Conservation (phyloP, 2,113 vertebrate species). For the Brachionichthys hirsutus region DNA sequence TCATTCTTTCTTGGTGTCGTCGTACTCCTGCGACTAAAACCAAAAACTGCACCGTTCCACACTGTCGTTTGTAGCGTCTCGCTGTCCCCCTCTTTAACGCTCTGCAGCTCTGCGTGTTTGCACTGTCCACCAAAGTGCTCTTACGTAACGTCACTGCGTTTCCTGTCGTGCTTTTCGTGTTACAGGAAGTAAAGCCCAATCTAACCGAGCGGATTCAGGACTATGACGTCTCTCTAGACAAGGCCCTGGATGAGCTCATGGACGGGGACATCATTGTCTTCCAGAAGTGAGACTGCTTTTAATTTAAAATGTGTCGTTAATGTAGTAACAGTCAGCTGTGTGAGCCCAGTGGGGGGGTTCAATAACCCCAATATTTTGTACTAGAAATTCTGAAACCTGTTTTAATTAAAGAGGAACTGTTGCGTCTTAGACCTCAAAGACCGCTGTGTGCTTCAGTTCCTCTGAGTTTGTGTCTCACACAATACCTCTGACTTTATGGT, state of each 20-base stretch:
- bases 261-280: conserved; percentile 99
- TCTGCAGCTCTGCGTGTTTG: neutral
- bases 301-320: neutral
- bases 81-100: neutral
- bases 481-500: too few relatives aligned
- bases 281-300: conserved; percentile 86
- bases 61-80: neutral
- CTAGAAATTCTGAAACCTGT: too few relatives aligned
- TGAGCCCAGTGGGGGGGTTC: neutral
- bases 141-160: conserved; percentile 7
- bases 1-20: neutral
- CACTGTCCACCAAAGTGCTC: too few relatives aligned
- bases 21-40: neutral
- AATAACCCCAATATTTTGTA: neutral
- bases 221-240: conserved; percentile 98
- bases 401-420: too few relatives aligned
- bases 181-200: conserved; percentile 99
- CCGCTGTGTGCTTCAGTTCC: too few relatives aligned
- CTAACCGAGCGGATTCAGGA: conserved; percentile 99
- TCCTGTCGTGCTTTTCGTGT: conserved; percentile 11
- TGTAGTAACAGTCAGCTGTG: too few relatives aligned
- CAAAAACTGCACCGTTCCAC: conserved; percentile 10
- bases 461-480: too few relatives aligned
- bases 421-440: too few relatives aligned
- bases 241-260: conserved; percentile 99